Conservation (phyloP, 2,797 vertebrate species). For the Sternotherus odoratus region DNA sequence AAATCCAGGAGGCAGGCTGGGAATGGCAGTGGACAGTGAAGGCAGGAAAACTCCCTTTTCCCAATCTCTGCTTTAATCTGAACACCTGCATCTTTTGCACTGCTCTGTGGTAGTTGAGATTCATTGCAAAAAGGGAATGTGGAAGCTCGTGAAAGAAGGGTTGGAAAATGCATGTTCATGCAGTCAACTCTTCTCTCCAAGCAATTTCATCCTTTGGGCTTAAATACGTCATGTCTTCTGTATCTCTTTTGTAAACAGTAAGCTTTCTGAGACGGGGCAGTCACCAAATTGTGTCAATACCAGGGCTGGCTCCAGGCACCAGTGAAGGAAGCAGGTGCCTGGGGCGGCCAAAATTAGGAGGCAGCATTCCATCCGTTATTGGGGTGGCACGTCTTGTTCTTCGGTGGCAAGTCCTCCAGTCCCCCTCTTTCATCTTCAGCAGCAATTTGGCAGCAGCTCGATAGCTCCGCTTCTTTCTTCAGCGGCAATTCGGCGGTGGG, state of each 20-base stretch:
- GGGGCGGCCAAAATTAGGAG: too few species aligned
- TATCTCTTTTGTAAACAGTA: neutral
- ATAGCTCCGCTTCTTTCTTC: too few species aligned
- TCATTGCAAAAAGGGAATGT: neutral
- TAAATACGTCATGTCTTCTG: neutral
- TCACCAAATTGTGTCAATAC: neutral
- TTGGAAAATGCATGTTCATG: neutral
- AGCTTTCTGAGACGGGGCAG: neutral
- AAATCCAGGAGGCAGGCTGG: neutral
- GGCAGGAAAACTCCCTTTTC: neutral
- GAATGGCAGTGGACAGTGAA: neutral
- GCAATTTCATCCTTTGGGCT: neutral
- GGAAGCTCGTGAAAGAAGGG: constrained; percentile 7
- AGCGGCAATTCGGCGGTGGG: too few species aligned
- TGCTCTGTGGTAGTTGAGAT: neutral
- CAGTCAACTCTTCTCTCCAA: accelerated
- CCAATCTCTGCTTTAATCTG: neutral
- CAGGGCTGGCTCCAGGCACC: too few species aligned
- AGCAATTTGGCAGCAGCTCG: too few species aligned
- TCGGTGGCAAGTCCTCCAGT: too few species aligned
- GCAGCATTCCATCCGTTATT: too few species aligned
- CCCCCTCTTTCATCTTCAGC: too few species aligned
- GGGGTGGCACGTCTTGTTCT: too few species aligned
- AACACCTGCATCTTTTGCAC: neutral
- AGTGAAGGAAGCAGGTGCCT: too few species aligned